Evolutionary conservation across 1,140 invertebrate genomes (phyloP), one percentile per base, ranked within the genome.

Genomic region (Drosophila tristis): DNA sequence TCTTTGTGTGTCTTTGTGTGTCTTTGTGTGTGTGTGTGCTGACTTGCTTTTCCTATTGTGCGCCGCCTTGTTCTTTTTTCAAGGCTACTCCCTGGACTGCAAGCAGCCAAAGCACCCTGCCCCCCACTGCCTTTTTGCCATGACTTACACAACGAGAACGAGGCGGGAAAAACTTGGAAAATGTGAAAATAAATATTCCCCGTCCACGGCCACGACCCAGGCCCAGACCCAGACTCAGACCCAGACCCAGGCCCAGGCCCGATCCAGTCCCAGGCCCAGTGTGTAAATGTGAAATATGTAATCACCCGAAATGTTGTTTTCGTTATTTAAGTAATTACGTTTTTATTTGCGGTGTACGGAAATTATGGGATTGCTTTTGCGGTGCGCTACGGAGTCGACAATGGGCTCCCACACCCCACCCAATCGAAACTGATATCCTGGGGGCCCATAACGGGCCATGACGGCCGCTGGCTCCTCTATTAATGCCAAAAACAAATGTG

Each of bases 311-410:
- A 81, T 68, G 66, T 75, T 78, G 56, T 75, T 81, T 70, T 56
- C 35, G 65, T 68, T 71, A 82, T 86, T 82, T 78, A 75, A 78
- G 79, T 87, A 86, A 86, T 87, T 76, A 68, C 78, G 65, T 61
- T 45, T 63, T 72, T 66, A 74, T 77, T 66, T 80, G 50, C 54
- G 31, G 47, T 55, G 8, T 23, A 61, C 47, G 20, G 35, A 60
- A 59, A 29, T 47, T 45, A 23, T 25, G 25, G 31, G 5, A 35
- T 26, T 39, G 35, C 35, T 39, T 39, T 39, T 39, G 35, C 35
- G 35, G 35, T 13, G 35, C 11, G 9, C 35, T 31, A 31, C 29
- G 29, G 20, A 20, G 20, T 20, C 20, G 20, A 1, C 1, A 31
- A 31, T 31, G 31, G 31, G 31, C n/a, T 50, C 6, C 23, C 50